phyloP scores from a whole-genome alignment of 1,140 invertebrate species.

The Drosophila rufa region DNA sequence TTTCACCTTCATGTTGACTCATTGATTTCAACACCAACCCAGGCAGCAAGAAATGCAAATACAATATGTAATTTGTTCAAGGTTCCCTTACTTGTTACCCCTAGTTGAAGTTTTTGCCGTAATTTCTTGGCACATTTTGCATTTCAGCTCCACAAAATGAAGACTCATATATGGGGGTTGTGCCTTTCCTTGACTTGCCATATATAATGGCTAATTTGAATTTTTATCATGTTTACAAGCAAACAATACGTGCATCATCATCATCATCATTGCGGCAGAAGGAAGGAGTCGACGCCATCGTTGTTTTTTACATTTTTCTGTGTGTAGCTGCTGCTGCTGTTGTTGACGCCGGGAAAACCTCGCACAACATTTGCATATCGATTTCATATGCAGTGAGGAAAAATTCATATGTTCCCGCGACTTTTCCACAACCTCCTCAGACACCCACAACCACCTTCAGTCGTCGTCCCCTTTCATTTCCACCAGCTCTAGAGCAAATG shows the following conservation, averaged over 20 bases:
- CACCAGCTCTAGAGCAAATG: slow-evolving; percentile 53
- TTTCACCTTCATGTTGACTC: slow-evolving; percentile 38
- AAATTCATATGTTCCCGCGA: slow-evolving; percentile 51
- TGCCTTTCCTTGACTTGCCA: slow-evolving; percentile 35
- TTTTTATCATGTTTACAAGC: slow-evolving; percentile 84
- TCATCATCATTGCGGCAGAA: slow-evolving; percentile 26
- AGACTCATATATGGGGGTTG: slow-evolving; percentile 19
- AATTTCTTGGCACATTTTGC: slow-evolving; percentile 79
- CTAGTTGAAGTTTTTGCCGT: slow-evolving; percentile 52
- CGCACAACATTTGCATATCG: slow-evolving; percentile 81
- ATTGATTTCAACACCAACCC: slow-evolving; percentile 50
- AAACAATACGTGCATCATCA: slow-evolving; percentile 84
- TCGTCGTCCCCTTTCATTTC: background rate
- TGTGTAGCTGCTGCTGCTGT: slow-evolving; percentile 20
- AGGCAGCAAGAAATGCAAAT: slow-evolving; percentile 64
- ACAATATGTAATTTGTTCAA: slow-evolving; percentile 64
- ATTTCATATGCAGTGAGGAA: slow-evolving; percentile 79
- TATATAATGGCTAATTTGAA: slow-evolving; percentile 82
- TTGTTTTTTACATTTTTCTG: slow-evolving; percentile 9
- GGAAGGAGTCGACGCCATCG: slow-evolving; percentile 20
- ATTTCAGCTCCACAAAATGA: slow-evolving; percentile 67
- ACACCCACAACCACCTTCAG: background rate
- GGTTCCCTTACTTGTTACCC: slow-evolving; percentile 36
- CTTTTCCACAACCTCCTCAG: slow-evolving; percentile 10
- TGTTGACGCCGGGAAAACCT: slow-evolving; percentile 54